phyloP scores from a whole-genome alignment of 2,113 vertebrate species.

The Baryphthengus martii region DNA sequence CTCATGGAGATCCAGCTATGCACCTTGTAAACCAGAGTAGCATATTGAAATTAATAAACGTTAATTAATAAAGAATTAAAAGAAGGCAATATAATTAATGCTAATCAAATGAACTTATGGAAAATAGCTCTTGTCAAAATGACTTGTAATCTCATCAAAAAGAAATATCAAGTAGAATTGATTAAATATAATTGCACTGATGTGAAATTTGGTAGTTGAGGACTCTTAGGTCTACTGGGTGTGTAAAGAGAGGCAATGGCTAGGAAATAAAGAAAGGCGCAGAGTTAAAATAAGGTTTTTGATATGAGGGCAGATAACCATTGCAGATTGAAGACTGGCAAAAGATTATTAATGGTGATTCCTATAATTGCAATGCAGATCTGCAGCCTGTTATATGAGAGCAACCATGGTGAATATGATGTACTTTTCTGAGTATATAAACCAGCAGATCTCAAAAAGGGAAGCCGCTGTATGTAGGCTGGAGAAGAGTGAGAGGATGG shows the following conservation, averaged over 20 bases:
- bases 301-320: neutral
- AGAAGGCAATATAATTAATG: conserved; percentile 41
- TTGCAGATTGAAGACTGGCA: neutral
- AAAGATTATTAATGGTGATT: neutral
- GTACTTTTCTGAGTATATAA: neutral
- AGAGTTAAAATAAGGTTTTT: neutral
- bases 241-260: neutral
- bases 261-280: neutral
- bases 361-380: neutral
- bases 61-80: conserved; percentile 58
- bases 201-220: conserved; percentile 23
- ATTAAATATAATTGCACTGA: conserved; percentile 54
- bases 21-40: neutral
- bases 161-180: conserved; percentile 48
- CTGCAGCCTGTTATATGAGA: neutral
- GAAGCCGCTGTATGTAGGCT: neutral
- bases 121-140: conserved; percentile 49
- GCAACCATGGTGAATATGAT: fast-evolving
- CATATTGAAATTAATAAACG: conserved; percentile 28
- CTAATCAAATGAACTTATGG: conserved; percentile 27
- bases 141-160: conserved; percentile 52
- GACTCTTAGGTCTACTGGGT: neutral
- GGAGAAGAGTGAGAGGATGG: neutral
- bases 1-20: neutral
- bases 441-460: neutral